phyloP scores from a whole-genome alignment of 1,140 invertebrate species.

The Elysia chlorotica region DNA sequence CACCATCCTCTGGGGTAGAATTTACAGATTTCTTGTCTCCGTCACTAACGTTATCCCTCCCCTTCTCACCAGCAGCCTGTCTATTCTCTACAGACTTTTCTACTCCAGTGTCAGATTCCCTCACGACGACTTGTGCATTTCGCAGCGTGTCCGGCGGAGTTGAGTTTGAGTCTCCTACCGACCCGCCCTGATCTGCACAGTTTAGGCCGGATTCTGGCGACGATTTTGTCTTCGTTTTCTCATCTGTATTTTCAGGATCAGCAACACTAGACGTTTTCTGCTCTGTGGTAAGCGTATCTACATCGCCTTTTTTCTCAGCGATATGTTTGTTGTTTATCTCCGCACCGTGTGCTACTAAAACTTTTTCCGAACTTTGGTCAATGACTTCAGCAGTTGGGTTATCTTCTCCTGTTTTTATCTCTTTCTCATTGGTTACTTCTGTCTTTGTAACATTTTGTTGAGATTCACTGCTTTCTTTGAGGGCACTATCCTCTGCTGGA shows the following conservation, averaged over 20 bases:
- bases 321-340: no score
- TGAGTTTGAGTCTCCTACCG: no score
- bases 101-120: background rate
- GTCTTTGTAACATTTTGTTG: background rate
- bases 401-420: background rate
- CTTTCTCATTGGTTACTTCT: background rate
- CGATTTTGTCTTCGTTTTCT: no score
- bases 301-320: no score
- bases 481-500: background rate
- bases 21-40: background rate
- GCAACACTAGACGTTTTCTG: no score
- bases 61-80: background rate
- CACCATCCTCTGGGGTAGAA: background rate
- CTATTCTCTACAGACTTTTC: background rate
- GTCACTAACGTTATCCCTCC: background rate
- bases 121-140: background rate
- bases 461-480: background rate
- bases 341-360: no score
- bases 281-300: no score
- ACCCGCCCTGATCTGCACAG: no score
- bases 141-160: no score
- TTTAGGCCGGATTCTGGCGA: no score
- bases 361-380: background rate
- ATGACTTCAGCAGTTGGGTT: background rate
- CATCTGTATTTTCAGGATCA: no score